Evolutionary conservation across 2,113 vertebrate genomes (phyloP).

Genomic region (Petrocephalus zakoni): DNA sequence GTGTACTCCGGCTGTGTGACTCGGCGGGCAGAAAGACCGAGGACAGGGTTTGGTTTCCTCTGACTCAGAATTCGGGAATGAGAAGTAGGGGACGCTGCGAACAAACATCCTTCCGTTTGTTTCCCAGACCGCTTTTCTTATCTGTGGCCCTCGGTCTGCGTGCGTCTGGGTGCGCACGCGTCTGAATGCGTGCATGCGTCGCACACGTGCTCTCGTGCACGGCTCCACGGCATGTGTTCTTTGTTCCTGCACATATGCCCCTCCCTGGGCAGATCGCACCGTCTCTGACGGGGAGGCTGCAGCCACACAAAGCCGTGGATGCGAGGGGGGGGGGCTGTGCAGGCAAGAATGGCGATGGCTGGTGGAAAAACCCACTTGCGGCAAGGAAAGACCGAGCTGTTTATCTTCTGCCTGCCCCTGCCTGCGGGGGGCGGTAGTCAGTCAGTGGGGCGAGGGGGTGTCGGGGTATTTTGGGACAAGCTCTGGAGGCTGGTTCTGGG

Average conservation of each 20-base stretch:
- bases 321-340: neutral
- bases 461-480: conserved; percentile 22
- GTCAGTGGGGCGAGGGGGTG: conserved; percentile 26
- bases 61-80: neutral
- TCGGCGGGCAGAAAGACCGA: neutral
- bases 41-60: neutral
- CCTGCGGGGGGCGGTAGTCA: conserved; percentile 32
- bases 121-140: neutral
- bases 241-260: neutral
- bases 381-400: conserved; percentile 21
- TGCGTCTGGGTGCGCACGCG: neutral
- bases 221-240: neutral
- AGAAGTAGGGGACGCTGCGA: neutral
- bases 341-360: neutral
- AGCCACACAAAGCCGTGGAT: neutral
- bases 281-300: neutral
- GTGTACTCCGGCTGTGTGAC: neutral
- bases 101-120: neutral
- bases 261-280: neutral
- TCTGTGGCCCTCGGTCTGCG: neutral
- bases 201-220: neutral
- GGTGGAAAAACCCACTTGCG: neutral
- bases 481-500: neutral
- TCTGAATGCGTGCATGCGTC: neutral
- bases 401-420: conserved; percentile 35